phyloP scores from a whole-genome alignment of 2,113 vertebrate species.

The Origma solitaria region DNA sequence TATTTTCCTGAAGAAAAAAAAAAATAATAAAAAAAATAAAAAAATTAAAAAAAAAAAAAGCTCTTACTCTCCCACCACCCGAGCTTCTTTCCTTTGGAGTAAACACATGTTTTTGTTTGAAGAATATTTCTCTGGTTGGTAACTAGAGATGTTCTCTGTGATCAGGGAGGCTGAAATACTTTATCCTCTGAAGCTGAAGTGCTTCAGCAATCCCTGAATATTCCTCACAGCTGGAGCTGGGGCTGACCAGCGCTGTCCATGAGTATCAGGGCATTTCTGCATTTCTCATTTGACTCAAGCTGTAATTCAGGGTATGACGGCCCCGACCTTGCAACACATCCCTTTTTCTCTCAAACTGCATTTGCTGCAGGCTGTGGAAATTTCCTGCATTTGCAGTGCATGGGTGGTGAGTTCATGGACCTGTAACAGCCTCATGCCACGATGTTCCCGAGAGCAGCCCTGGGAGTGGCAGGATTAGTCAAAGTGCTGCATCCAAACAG shows the following conservation, averaged over 20 bases:
- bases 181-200: neutral
- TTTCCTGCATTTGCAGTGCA: rapidly evolving
- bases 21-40: neutral
- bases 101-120: neutral
- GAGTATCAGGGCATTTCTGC: neutral
- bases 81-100: neutral
- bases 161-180: neutral
- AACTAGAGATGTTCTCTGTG: neutral
- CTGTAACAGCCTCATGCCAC: rapidly evolving
- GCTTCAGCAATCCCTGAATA: neutral
- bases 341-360: neutral
- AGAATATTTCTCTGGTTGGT: neutral
- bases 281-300: neutral
- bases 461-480: neutral
- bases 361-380: neutral
- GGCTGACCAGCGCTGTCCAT: neutral
- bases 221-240: neutral
- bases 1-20: neutral
- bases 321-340: neutral
- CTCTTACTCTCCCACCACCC: neutral
- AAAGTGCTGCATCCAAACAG: neutral
- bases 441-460: neutral
- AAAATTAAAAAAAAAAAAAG: neutral
- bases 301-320: neutral
- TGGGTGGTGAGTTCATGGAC: neutral